These are phyloP conservation scores for Shinisaurus crocodilurus DNA, from an alignment of 2,113 vertebrate genomes.

Conservation along the genomic window DNA sequence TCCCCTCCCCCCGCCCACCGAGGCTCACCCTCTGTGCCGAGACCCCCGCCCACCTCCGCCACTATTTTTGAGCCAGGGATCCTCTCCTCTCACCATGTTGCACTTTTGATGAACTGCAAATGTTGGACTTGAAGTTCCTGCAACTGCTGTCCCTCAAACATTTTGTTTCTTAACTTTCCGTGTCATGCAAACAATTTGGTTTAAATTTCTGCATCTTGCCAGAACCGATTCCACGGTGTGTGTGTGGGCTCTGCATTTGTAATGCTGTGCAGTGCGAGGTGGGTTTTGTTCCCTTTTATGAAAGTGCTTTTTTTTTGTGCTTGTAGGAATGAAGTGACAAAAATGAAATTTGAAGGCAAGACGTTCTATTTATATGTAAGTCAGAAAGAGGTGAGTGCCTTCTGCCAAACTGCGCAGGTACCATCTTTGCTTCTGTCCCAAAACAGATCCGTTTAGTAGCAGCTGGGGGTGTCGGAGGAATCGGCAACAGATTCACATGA, in stretches of 20 bases:
- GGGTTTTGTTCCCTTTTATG: background rate
- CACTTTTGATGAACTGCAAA: constrained; percentile 38
- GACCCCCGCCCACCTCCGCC: constrained; percentile 27
- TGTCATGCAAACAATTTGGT: constrained; percentile 26
- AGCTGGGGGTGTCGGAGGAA: too few species aligned
- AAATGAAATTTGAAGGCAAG: constrained; percentile 98
- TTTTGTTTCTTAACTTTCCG: background rate
- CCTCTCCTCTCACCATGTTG: constrained; percentile 7
- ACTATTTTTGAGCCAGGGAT: constrained; percentile 42
- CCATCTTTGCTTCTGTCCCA: rapidly evolving
- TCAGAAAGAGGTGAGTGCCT: constrained; percentile 93
- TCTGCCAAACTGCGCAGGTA: background rate
- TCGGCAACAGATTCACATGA: too few species aligned
- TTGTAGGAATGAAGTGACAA: constrained; percentile 95
- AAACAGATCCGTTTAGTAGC: background rate
- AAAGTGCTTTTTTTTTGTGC: constrained; percentile 48
- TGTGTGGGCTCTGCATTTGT: constrained; percentile 55
- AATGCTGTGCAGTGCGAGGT: background rate
- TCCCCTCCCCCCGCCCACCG: background rate
- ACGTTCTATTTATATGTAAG: constrained; percentile 96
- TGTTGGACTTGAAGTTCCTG: constrained; percentile 11
- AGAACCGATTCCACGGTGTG: constrained; percentile 52
- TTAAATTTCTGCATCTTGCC: constrained; percentile 62
- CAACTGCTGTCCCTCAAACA: constrained; percentile 21
- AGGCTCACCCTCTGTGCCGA: rapidly evolving